Percentiles rank a stretch among this genome's conserved stretches.
phyloP scores from a whole-genome alignment of 2,888 invertebrate genomes.

The Brenthis hecate region DNA sequence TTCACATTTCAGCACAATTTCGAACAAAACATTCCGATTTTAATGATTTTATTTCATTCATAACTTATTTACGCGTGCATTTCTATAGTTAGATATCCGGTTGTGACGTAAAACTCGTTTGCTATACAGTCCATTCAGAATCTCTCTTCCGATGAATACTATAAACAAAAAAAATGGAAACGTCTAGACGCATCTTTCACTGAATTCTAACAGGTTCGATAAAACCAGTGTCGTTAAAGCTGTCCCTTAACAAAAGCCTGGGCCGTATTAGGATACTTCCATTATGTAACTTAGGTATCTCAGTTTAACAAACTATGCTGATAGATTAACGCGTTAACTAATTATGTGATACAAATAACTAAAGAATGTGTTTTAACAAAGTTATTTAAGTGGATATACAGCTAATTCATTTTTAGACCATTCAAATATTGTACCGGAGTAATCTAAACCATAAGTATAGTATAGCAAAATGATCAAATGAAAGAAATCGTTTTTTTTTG shows the following conservation, averaged over 20 bases:
- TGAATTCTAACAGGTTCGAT: constrained; percentile 5
- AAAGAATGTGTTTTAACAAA: constrained; percentile 3
- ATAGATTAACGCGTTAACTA: constrained; percentile 55
- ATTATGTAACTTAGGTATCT: constrained; percentile 45
- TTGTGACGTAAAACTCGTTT: constrained; percentile 31
- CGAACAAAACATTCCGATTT: background rate
- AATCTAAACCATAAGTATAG: background rate
- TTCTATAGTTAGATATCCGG: constrained; percentile 10
- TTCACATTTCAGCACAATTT: constrained; percentile 11
- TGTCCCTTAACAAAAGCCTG: constrained; percentile 43
- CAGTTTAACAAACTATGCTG: constrained; percentile 50
- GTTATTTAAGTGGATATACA: background rate
- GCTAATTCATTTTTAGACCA: background rate
- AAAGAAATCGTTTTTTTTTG: background rate
- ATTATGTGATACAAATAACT: constrained; percentile 27
- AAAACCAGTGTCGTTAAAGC: constrained; percentile 6
- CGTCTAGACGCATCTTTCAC: constrained; percentile 28
- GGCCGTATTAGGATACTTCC: constrained; percentile 42
- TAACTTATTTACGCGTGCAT: constrained; percentile 5
- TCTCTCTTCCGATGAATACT: constrained; percentile 36
- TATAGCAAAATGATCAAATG: background rate
- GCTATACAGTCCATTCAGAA: constrained; percentile 30
- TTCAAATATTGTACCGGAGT: no score
- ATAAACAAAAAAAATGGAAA: constrained; percentile 28
- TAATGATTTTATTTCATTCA: background rate